phyloP scores from a whole-genome alignment of 1,140 invertebrate genomes.

The Antheraea pernyi region DNA sequence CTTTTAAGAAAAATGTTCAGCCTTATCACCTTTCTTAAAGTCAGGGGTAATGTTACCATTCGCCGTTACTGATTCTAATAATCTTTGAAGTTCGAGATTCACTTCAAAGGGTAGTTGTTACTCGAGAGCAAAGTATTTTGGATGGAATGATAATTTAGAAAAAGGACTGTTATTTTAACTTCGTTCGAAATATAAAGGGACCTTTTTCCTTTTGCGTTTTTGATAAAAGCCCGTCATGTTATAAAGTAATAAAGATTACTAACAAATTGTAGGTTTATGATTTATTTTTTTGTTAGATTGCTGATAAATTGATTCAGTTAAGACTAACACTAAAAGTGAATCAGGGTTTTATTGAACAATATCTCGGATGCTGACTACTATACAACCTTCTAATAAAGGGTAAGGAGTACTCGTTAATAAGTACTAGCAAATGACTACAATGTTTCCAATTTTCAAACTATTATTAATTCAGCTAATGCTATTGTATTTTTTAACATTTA shows the following conservation, averaged over 20 bases:
- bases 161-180: not conserved
- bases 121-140: slow-evolving; percentile 6
- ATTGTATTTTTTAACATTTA: too few relatives aligned
- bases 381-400: too few relatives aligned
- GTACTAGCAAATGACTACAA: too few relatives aligned
- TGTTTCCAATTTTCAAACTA: too few relatives aligned
- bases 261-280: too few relatives aligned
- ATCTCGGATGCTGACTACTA: too few relatives aligned
- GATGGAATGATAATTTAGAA: not conserved
- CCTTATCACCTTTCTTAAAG: slow-evolving; percentile 9
- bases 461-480: too few relatives aligned
- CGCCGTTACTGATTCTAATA: slow-evolving; percentile 4
- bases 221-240: not conserved
- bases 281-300: too few relatives aligned
- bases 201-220: not conserved
- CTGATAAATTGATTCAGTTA: too few relatives aligned
- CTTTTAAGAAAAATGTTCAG: not conserved
- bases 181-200: not conserved
- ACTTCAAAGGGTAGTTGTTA: slow-evolving; percentile 3
- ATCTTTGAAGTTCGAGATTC: slow-evolving; percentile 2
- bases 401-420: too few relatives aligned
- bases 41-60: slow-evolving; percentile 7
- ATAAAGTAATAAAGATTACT: not conserved
- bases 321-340: too few relatives aligned
- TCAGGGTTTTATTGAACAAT: too few relatives aligned